Base-by-base conservation (phyloP, 2,113 vertebrate species). In the Parus major region DNA sequence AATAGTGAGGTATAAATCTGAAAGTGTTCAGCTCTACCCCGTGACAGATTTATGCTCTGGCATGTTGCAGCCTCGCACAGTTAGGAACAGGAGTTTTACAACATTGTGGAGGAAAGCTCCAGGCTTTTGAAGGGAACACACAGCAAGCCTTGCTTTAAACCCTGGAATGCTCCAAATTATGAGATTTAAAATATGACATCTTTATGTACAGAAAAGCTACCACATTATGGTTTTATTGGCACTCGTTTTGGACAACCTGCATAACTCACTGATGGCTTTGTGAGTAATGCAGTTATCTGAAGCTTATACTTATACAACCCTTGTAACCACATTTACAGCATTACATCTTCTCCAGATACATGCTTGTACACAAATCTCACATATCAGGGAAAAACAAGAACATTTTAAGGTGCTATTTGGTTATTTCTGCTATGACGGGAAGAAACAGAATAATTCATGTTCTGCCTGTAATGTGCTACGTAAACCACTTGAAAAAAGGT, bases 131-230 rank as follows among this genome's bases (percentile, higher is more conserved):
- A 96, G 35, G 60, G 88, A 95, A 92, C 92, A 92, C 85, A 86
- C 85, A 93, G 93, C 88, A 85, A 95, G 94, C 76, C 69, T 93
- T 0, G 9, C 82, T 95, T 97, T 88, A 96, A 95, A 95, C 60
- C 80, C 82, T 75, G 88, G 71, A 95, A 95, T 90, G 92, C 81
- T 96, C 90, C 92, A 90, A 95, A 93, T 96, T 75, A 95, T 64
- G 72, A 92, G 90, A 95, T 96, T 95, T 96, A 95, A 97, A 96
- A 94, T 90, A 88, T 93, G 95, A 97, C 96, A 97, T 94, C 92
- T 97, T 97, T 97, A 97, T 97, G 93, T 92, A 94, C 90, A 95
- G 96, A 97, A 96, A 96, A 96, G 95, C 94, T 94, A 95, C 96
- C 93, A 90, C 90, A 94, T 97, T 97, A 95, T 94, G 90, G 90